These are phyloP conservation scores for Bombus sylvicola DNA, from an alignment of 1,140 invertebrate genomes.

Conservation along the genomic window DNA sequence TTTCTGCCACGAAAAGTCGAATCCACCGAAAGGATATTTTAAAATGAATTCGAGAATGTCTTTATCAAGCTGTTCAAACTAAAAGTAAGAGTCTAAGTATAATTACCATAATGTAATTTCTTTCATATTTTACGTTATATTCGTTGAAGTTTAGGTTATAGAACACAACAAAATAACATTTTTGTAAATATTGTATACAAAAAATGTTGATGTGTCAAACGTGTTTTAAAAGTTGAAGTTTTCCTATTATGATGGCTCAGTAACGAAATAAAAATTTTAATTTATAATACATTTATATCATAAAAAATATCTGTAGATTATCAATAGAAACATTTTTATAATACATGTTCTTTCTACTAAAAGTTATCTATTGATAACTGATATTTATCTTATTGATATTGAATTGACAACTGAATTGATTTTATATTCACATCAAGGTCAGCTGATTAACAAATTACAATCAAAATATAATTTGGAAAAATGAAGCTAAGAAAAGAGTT, in stretches of 20 bases:
- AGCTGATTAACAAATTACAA: slow-evolving; percentile 16
- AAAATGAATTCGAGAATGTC: slow-evolving; percentile 31
- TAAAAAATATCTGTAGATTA: not conserved
- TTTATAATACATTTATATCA: not conserved
- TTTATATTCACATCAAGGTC: not conserved
- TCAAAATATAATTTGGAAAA: not conserved
- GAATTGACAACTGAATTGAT: not conserved
- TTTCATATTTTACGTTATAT: not conserved
- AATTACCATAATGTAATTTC: not conserved
- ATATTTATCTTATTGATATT: no score
- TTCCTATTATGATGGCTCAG: not conserved
- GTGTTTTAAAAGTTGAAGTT: not conserved
- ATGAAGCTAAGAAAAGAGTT: slow-evolving; percentile 45
- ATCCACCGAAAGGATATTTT: not conserved
- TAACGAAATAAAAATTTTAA: not conserved
- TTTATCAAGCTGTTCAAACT: slow-evolving; percentile 15
- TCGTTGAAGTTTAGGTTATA: slow-evolving; percentile 24
- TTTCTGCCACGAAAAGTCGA: slow-evolving; percentile 37
- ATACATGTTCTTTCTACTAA: not conserved
- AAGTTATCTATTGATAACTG: not conserved
- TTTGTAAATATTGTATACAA: not conserved
- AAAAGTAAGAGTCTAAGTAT: slow-evolving; percentile 18
- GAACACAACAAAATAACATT: not conserved
- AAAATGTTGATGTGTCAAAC: slow-evolving; percentile 12
- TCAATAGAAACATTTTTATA: not conserved